These are phyloP conservation scores for Dasyurus viverrinus DNA, from an alignment of 2,113 vertebrate genomes.

Conservation along the genomic window DNA sequence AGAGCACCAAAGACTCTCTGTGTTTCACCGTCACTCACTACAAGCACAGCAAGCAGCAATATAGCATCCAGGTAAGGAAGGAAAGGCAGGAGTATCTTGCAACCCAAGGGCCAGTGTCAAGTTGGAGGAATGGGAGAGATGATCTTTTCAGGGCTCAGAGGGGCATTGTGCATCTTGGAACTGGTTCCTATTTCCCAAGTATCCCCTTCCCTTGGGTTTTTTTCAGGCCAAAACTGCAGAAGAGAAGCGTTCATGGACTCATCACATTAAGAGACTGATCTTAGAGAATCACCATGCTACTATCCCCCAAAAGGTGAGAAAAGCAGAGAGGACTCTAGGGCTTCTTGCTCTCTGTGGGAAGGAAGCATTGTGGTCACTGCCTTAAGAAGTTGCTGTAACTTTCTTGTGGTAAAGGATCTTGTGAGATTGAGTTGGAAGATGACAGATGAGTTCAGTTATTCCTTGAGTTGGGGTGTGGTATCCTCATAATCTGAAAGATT, in stretches of 20 bases:
- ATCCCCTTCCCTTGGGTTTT: background rate
- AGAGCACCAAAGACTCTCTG: constrained; percentile 93
- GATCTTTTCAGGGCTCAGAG: rapidly evolving
- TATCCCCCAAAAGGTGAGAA: constrained; percentile 91
- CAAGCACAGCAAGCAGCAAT: constrained; percentile 95
- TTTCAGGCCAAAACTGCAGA: constrained; percentile 91
- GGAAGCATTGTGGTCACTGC: background rate
- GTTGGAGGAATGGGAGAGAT: background rate
- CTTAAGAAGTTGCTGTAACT: background rate
- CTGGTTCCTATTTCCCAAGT: background rate
- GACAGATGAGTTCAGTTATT: background rate
- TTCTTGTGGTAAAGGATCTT: background rate
- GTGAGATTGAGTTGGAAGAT: background rate
- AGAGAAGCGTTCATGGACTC: constrained; percentile 94
- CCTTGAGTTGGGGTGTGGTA: background rate
- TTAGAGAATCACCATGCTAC: constrained; percentile 96
- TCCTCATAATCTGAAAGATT: background rate
- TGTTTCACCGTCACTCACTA: constrained; percentile 97
- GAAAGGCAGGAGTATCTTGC: constrained; percentile 69
- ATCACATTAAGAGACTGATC: constrained; percentile 97
- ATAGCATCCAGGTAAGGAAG: constrained; percentile 92
- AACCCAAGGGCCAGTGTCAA: too few species aligned
- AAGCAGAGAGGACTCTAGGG: background rate
- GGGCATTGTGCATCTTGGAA: rapidly evolving
- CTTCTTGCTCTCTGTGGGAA: background rate